Base-by-base conservation (phyloP, 2,797 vertebrate genomes). In the Syncerus caffer region DNA sequence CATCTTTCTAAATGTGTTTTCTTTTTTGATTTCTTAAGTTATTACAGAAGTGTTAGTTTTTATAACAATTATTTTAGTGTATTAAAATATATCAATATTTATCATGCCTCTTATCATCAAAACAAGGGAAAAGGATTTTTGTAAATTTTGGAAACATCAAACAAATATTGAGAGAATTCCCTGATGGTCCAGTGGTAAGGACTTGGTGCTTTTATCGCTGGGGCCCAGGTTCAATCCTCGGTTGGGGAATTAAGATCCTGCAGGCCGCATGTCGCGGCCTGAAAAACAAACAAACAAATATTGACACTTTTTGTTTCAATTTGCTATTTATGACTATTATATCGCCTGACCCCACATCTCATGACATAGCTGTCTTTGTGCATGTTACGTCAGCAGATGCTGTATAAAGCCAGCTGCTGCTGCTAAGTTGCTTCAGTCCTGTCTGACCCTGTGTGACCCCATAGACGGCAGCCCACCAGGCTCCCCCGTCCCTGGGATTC, bases 31-130 rank as follows among this genome's bases (percentile, higher is more conserved):
- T 85, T 94, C 57, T 60, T 60, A 82, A 71, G 34, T 95, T 93
- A 79, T 78, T 84, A 47, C 34, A 58, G 60, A 85, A 88, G 38
- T 64, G 9, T 90, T 92, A 67, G 7, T 96, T 95, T 93, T 97
- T 80, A 11, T 85, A 58, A 67, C 67, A 51, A 2, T 19, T 55
- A 1, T 89, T 90, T 94, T 55, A 60, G 57, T 90, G n/a, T 85
- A 13, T 87, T 85, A n/a, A 1, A 80, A 11, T 87, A 79, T 29
- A 74, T 74, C 21, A 74, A 15, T 45, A 34, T 93, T 96, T 74
- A 53, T 25, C 23, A 92, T 15, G 1, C 5, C 19, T 80, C 84
- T 97, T 2, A 80, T n/a, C 21, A 78, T 87, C 53, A 91, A 79
- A 95, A 88, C 45, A 74, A 67, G 25, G 19, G 42, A 13, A 89